Conservation (phyloP, 2,797 vertebrate species). For the Syngnathus rostellatus region DNA sequence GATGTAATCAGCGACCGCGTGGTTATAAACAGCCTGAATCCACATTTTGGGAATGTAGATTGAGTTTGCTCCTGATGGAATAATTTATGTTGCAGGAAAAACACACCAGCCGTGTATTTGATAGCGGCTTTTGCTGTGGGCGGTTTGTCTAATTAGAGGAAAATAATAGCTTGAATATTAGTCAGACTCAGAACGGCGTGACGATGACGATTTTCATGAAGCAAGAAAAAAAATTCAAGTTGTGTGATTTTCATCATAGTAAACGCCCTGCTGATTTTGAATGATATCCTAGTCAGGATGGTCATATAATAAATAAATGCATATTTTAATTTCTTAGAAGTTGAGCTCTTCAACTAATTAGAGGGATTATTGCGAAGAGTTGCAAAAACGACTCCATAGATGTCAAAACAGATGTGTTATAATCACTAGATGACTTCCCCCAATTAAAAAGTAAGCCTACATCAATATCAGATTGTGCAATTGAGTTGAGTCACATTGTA, state of each 20-base stretch:
- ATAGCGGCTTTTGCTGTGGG: not conserved
- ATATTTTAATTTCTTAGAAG: not conserved
- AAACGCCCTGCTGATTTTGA: not conserved
- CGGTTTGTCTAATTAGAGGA: not conserved
- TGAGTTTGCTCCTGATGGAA: not conserved
- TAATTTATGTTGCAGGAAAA: conserved; percentile 5
- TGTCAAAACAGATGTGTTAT: not conserved
- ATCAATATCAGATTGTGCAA: not conserved
- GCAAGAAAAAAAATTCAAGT: not conserved
- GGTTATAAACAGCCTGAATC: not conserved
- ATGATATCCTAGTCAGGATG: not conserved
- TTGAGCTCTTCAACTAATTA: not conserved
- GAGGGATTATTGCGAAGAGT: not conserved
- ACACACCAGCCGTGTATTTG: not conserved
- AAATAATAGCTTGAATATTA: not conserved
- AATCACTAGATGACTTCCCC: not conserved
- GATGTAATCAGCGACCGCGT: conserved; percentile 1
- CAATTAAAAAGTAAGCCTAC: not conserved
- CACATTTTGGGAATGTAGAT: not conserved
- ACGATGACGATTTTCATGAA: not conserved
- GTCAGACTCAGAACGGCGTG: not conserved
- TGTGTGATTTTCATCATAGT: not conserved
- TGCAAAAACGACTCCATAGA: not conserved
- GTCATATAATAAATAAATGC: not conserved
- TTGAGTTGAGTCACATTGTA: not conserved